A percentile compares a stretch with the other conserved stretches of the same genome.
These are phyloP conservation scores for Ectemnius continuus DNA, from an alignment of 2,888 invertebrate species.

Conservation along the genomic window DNA sequence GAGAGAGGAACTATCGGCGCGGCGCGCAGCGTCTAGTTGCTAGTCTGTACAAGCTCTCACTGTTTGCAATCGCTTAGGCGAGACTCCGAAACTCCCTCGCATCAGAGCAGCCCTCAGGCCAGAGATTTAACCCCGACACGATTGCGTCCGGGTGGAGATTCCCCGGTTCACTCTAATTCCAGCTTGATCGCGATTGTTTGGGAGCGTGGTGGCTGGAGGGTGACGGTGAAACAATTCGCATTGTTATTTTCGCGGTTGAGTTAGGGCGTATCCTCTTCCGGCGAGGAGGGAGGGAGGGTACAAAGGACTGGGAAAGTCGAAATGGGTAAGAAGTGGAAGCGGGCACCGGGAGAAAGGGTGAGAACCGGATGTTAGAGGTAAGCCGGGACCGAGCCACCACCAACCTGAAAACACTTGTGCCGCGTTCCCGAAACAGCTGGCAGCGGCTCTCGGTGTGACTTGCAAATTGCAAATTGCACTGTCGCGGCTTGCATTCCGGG, in stretches of 20 bases:
- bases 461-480: constrained; percentile 40
- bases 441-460: constrained; percentile 27
- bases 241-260: constrained; percentile 1
- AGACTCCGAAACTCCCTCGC: no score
- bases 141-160: no score
- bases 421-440: constrained; percentile 15
- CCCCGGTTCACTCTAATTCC: no score
- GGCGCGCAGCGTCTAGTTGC: no score
- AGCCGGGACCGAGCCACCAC: background rate
- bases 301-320: background rate
- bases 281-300: no score
- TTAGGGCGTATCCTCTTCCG: constrained; percentile 2
- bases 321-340: background rate
- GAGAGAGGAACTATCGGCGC: no score
- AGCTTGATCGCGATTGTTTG: no score
- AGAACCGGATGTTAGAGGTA: background rate
- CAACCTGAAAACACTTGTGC: background rate
- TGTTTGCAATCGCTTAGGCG: no score
- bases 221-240: background rate
- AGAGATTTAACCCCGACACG: no score
- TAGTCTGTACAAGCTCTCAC: no score
- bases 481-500: constrained; percentile 13
- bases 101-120: no score
- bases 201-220: background rate
- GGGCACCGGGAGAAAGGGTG: background rate